Evolutionary conservation across 2,888 invertebrate genomes (phyloP), one percentile per base, ranked within the genome.

Genomic region (Trachelus stipa): DNA sequence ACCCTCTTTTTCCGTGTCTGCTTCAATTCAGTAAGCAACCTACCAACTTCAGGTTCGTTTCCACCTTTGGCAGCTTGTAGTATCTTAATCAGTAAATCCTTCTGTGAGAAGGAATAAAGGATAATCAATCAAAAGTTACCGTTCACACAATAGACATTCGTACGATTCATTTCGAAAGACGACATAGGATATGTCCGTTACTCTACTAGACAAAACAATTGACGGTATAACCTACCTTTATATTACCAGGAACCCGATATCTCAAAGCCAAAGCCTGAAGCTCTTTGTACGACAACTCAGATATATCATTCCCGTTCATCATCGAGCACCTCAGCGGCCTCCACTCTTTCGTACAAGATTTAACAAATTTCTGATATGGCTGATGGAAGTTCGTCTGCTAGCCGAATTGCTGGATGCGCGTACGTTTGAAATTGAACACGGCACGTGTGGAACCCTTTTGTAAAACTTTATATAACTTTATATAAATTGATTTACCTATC

Each of bases 161-260:
- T 71, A 71, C 71, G 34, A 71, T 71, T 31, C 9, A 23, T 56
- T 56, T 56, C 56, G 56, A 56, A 23, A 23, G 56, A 23, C 56
- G 23, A 9, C 56, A 56, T 56, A 23, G 56, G 6, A 56, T 23
- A 56, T 23, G 23, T 56, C 56, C 56, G 56, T 56, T 56, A 56
- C 23, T 23, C 15, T 56, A 56, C 23, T 56, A 9, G 56, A 56
- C 23, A 56, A 56, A 56, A 56, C 56, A 56, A 56, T 56, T 56
- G 23, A 56, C 56, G 56, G 56, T 56, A 9, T 23, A 30, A 74
- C 69, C 84, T 87, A 90, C 90, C 90, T 90, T 90, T 69, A 90
- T 90, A 83, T 90, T 90, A 71, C 90, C 89, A 73, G 90, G 90
- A 15, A 90, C 86, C n/a, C 85, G 87, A 71, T 90, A 87, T 77